A percentile compares a stretch with the other conserved stretches of the same genome.
phyloP scores from a whole-genome alignment of 2,888 invertebrate species.

The Apamea anceps region DNA sequence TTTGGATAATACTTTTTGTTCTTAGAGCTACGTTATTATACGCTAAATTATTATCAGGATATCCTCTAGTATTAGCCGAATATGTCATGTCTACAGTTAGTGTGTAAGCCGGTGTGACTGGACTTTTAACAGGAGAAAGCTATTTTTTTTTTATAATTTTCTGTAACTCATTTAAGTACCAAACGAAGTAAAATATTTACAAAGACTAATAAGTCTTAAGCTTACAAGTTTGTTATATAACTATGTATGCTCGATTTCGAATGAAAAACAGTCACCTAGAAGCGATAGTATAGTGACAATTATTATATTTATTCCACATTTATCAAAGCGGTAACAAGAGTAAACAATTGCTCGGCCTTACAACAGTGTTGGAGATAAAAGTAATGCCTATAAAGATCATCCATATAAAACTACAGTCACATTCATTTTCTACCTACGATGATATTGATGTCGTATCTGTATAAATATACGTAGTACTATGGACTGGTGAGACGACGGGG shows the following conservation, averaged over 20 bases:
- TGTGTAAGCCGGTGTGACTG: slow-evolving; percentile 81
- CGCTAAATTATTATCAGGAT: slow-evolving; percentile 88
- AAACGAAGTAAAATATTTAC: slow-evolving; percentile 84
- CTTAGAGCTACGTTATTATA: slow-evolving; percentile 85
- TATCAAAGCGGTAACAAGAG: slow-evolving; percentile 83
- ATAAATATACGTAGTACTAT: slow-evolving; percentile 72
- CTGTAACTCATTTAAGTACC: slow-evolving; percentile 76
- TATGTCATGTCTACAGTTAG: slow-evolving; percentile 78
- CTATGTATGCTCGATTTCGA: slow-evolving; percentile 74
- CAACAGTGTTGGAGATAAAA: slow-evolving; percentile 73
- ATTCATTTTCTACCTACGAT: slow-evolving; percentile 85
- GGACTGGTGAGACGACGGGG: slow-evolving; percentile 71
- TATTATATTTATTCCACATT: slow-evolving; percentile 81
- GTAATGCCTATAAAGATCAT: slow-evolving; percentile 72
- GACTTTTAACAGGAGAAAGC: slow-evolving; percentile 77
- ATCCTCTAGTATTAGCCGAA: slow-evolving; percentile 84
- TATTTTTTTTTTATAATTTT: slow-evolving; percentile 68
- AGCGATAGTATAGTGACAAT: slow-evolving; percentile 85
- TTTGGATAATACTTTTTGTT: slow-evolving; percentile 89
- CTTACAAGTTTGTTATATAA: slow-evolving; percentile 79
- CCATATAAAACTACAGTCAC: slow-evolving; percentile 85
- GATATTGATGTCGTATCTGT: slow-evolving; percentile 74
- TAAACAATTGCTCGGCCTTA: slow-evolving; percentile 79
- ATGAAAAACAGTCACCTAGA: slow-evolving; percentile 83
- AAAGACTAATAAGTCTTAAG: slow-evolving; percentile 82